Base-by-base conservation (phyloP, 2,888 invertebrate species). In the Emmelina monodactyla region DNA sequence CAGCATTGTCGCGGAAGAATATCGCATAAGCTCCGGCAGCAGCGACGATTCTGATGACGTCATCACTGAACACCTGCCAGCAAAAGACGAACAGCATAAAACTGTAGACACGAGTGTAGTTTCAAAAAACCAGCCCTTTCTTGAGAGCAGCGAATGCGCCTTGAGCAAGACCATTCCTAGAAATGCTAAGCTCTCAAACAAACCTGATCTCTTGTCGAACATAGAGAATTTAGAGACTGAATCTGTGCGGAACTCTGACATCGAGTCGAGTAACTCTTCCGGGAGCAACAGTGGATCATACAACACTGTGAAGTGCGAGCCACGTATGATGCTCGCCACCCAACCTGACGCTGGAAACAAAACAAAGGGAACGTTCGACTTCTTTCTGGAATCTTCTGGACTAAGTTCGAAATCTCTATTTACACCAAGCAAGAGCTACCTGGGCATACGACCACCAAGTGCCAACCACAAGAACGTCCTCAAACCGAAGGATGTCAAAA, bases 341-440 rank as follows among this genome's bases (percentile, higher is more conserved):
- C 50, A 55, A 13, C 67, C 67, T 38, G 45, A 55, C 14, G 62
- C 54, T 44, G 65, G 50, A 38, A 59, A 67, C 33, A 78, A 75
- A 50, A 76, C 65, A 50, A 83, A 57, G 59, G 71, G 76, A 22
- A 63, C 83, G 13, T 91, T 90, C 51, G 90, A 91, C 63, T 85
- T 88, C 58, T 91, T 91, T 58, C 69, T 91, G 33, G 91, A 91
- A 62, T 86, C 88, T 13, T 90, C 90, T 34, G 91, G 91, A 35
- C 82, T 91, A 40, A 90, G 89, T 66, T 88, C 89, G 44, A 91
- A 91, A 67, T 88, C 89, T 30, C 87, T 91, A 51, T 78, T 87
- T 49, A 86, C 87, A 7, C 68, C 73, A 16, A 68, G 45, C 44
- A 75, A 65, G 46, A 57, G 57, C 43, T 69, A 65, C 41, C 43